Percentiles rank a stretch among this genome's conserved stretches.
phyloP scores from a whole-genome alignment of 1,140 invertebrate genomes.

The Drosophila orena region DNA sequence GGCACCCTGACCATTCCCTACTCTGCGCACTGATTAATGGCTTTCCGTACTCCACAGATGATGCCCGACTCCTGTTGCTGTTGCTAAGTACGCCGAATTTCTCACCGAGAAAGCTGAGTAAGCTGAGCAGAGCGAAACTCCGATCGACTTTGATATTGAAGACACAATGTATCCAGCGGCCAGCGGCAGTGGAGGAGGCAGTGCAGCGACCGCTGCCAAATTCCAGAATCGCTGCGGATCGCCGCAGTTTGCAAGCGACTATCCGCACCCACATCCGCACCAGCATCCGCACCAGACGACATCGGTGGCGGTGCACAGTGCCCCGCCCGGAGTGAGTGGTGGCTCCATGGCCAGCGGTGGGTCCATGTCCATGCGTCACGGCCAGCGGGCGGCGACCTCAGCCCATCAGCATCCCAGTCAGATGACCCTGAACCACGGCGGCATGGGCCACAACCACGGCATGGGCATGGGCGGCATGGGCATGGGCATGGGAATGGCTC shows the following conservation, averaged over 20 bases:
- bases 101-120: neutral
- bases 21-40: conserved; percentile 73
- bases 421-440: conserved; percentile 52
- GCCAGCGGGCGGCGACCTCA: conserved; percentile 29
- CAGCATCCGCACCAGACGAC: conserved; percentile 57
- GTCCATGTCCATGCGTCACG: conserved; percentile 62
- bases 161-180: conserved; percentile 63
- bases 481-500: neutral
- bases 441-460: conserved; percentile 25
- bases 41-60: conserved; percentile 43
- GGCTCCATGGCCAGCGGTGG: conserved; percentile 15
- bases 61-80: conserved; percentile 34
- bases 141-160: too few species aligned
- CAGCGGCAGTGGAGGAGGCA: conserved; percentile 48
- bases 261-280: conserved; percentile 61
- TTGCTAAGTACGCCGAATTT: conserved; percentile 7
- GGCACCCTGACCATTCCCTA: conserved; percentile 11
- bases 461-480: conserved; percentile 17
- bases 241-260: conserved; percentile 76
- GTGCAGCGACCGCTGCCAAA: conserved; percentile 58
- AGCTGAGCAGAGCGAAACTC: neutral
- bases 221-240: conserved; percentile 78
- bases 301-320: conserved; percentile 62
- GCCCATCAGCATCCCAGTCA: conserved; percentile 31
- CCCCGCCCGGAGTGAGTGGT: conserved; percentile 11